phyloP scores from a whole-genome alignment of 2,797 vertebrate species.

The Phrynocephalus forsythii region DNA sequence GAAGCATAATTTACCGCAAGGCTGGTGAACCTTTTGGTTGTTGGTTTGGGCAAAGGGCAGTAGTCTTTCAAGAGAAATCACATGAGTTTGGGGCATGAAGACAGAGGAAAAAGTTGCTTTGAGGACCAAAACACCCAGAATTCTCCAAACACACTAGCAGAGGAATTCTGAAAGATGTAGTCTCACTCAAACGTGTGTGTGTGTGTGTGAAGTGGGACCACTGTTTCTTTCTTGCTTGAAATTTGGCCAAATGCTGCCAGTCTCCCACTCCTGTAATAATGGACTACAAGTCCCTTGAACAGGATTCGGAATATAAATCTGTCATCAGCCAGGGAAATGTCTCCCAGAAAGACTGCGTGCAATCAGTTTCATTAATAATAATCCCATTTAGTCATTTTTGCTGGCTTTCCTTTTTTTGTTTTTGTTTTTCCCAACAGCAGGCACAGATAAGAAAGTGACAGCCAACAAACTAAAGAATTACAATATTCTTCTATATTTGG shows the following conservation, averaged over 20 bases:
- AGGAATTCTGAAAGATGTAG: no score
- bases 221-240: neutral
- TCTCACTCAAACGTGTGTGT: no score
- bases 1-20: neutral
- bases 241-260: neutral
- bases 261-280: neutral
- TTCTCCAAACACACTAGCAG: no score
- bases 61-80: neutral
- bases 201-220: no score
- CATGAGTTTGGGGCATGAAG: neutral
- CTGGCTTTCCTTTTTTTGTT: neutral
- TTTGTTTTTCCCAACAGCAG: neutral
- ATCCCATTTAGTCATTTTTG: neutral
- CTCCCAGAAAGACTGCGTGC: neutral
- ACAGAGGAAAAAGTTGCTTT: no score
- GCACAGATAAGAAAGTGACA: neutral
- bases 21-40: no score
- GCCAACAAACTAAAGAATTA: neutral
- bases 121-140: no score
- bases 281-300: neutral
- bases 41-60: no score
- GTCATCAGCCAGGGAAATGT: neutral
- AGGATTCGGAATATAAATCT: neutral
- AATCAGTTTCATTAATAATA: neutral
- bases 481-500: neutral